Base-by-base conservation (phyloP, 2,888 invertebrate genomes). In the Torymus aiolomorphi region DNA sequence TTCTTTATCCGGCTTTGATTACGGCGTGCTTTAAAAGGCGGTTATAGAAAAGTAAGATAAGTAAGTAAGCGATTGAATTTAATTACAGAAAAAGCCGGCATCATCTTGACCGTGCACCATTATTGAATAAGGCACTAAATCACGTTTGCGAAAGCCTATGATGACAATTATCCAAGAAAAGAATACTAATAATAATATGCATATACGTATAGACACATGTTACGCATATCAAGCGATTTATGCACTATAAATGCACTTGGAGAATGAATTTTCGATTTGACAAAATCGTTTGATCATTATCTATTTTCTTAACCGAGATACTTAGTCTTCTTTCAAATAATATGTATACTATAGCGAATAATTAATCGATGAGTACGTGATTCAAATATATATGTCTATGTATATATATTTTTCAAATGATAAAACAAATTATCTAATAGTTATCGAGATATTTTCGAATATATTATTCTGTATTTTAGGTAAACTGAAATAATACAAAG, bases 21-120 rank as follows among this genome's bases (percentile, higher is more conserved):
- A 69, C 51, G 31, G 65, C 69, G 69, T 76, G 76, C 72, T 74
- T 75, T 56, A 62, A 75, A 66, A 69, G 66, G 61, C 14, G 59
- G 65, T 70, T 54, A 65, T 65, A 63, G 13, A 51, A 65, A 73
- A 57, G 57, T 76, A 69, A 61, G 49, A 69, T 67, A 72, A 62
- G 57, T 69, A 77, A 66, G 82, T 76, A 66, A 82, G 84, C 82
- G 84, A 84, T 84, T 85, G 80, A 82, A 86, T 86, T 86, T 85
- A 85, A 87, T 86, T 85, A 83, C 85, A 85, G 85, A 84, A 80
- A 69, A 76, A 66, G 14, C 24, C 62, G 75, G 72, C 59, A 75
- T 71, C 63, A 72, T 75, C 61, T 80, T 54, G 49, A 66, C 67
- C 73, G 76, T 54, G 77, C 81, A 78, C 76, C 52, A 73, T 75